Conservation (phyloP, 2,888 invertebrate species). For the Xanthia icteritia region DNA sequence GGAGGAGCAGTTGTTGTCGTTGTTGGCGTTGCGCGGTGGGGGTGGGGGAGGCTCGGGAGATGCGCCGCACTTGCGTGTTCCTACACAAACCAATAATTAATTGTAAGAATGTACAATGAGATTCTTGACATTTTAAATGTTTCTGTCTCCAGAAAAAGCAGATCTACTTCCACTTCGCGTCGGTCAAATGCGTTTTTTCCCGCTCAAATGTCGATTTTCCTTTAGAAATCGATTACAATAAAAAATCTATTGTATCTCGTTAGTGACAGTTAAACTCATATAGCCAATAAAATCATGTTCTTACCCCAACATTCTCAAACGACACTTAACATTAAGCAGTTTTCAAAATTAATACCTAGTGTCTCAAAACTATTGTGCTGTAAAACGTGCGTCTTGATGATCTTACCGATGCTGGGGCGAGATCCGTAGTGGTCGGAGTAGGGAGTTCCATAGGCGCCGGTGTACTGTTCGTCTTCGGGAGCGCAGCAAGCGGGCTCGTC, state of each 20-base stretch:
- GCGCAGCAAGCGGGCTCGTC: slow-evolving; percentile 98
- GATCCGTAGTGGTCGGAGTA: slow-evolving; percentile 97
- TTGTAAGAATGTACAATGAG: neutral
- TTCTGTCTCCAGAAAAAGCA: neutral
- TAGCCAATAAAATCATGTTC: neutral
- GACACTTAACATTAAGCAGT: too few species aligned
- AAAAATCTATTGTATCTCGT: too few species aligned
- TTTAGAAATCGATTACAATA: too few species aligned
- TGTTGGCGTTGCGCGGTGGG: slow-evolving; percentile 95
- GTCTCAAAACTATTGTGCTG: neutral
- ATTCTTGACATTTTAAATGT: neutral
- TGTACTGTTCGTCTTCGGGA: slow-evolving; percentile 97
- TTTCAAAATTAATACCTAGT: neutral
- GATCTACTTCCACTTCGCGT: neutral
- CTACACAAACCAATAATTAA: slow-evolving; percentile 60
- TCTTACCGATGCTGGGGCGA: slow-evolving; percentile 93
- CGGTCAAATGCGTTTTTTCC: neutral
- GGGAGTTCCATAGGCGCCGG: slow-evolving; percentile 97
- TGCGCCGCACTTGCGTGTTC: slow-evolving; percentile 85
- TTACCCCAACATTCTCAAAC: neutral
- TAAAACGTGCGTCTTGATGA: slow-evolving; percentile 14
- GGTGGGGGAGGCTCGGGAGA: slow-evolving; percentile 92
- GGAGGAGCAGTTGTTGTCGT: slow-evolving; percentile 94
- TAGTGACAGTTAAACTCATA: too few species aligned
- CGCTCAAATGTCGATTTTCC: too few species aligned